These are phyloP conservation scores for Xenotilapia caudafasciata DNA, from an alignment of 2,113 vertebrate species.

Conservation along the genomic window DNA sequence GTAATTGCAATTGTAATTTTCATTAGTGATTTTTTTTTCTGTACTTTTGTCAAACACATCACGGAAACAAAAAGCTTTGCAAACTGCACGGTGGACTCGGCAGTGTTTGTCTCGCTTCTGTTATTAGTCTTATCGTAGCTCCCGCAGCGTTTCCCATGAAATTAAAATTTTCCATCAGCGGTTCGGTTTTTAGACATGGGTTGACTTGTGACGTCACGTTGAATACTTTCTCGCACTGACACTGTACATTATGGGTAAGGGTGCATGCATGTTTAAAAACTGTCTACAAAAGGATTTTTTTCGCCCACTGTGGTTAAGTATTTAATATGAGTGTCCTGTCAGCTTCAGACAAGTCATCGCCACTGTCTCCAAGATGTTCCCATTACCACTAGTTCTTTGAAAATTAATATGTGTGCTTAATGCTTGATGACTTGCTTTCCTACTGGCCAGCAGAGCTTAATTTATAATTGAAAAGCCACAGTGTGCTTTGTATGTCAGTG, in stretches of 20 bases:
- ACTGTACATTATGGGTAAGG: not conserved
- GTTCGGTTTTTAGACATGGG: slow-evolving; percentile 40
- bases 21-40: not conserved
- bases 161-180: slow-evolving; percentile 31
- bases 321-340: slow-evolving; percentile 23
- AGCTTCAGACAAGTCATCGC: slow-evolving; percentile 16
- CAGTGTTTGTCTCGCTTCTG: slow-evolving; percentile 34
- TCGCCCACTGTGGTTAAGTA: not conserved
- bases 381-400: slow-evolving; percentile 59
- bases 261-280: not conserved
- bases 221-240: not conserved
- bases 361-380: slow-evolving; percentile 48
- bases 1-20: slow-evolving; percentile 61
- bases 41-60: not conserved
- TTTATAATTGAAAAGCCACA: slow-evolving; percentile 69
- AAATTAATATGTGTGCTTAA: slow-evolving; percentile 70
- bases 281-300: not conserved
- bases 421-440: slow-evolving; percentile 71
- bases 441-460: slow-evolving; percentile 55
- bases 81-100: slow-evolving; percentile 3
- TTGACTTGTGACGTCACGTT: not conserved
- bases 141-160: slow-evolving; percentile 50
- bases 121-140: slow-evolving; percentile 53
- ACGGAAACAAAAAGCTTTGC: slow-evolving; percentile 13
- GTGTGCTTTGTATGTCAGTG: slow-evolving; percentile 54